A percentile compares a stretch with the other conserved stretches of the same genome.
Conservation (phyloP, 2,888 invertebrate species). For the Seladonia tumulorum region DNA sequence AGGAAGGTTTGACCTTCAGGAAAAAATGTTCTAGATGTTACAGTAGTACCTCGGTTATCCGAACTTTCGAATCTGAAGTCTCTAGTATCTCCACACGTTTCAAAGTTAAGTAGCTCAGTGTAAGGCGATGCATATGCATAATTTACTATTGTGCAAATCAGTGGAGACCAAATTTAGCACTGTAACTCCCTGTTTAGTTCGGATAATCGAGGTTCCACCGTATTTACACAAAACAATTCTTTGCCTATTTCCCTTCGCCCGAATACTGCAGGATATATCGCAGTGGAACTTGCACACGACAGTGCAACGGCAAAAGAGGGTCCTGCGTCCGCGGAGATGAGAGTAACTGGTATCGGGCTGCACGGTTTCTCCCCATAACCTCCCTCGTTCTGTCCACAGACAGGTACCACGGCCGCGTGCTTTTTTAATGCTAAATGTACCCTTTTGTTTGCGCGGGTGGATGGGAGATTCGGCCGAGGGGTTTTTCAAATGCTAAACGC, state of each 20-base stretch:
- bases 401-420: conserved; percentile 65
- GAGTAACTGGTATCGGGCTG: conserved; percentile 71
- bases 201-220: background rate
- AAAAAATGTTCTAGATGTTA: no score
- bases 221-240: conserved; percentile 1
- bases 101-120: no score
- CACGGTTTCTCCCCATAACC: conserved; percentile 56
- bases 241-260: background rate
- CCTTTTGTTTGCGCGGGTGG: conserved; percentile 75
- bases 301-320: conserved; percentile 60
- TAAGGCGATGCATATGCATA: no score
- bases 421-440: conserved; percentile 81
- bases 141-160: no score
- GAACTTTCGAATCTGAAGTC: no score
- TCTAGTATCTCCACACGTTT: no score
- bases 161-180: no score
- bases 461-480: conserved; percentile 72
- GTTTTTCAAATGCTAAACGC: conserved; percentile 80
- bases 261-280: background rate
- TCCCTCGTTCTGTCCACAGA: conserved; percentile 35
- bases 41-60: no score
- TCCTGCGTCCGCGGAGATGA: conserved; percentile 71
- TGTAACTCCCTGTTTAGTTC: background rate
- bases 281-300: conserved; percentile 17
- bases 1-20: no score